Base-by-base conservation (phyloP, 2,113 vertebrate species). In the Chaetorhynchus papuensis region DNA sequence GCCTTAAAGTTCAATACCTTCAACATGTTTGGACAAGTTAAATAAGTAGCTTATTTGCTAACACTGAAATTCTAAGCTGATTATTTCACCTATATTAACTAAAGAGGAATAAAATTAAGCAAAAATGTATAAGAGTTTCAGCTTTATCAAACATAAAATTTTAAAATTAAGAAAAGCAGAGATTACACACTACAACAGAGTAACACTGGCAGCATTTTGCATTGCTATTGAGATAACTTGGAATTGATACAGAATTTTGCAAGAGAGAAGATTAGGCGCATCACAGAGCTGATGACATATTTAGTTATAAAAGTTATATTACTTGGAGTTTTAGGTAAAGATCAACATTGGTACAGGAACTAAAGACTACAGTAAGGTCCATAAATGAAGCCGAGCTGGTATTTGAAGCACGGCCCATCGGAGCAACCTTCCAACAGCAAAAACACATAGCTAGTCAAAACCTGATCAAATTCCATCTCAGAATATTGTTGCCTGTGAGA, bases 11-110 rank as follows among this genome's bases (percentile, higher is more conserved):
- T 97, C 91, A 95, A 72, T 83, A 94, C 88, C 86, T 97, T 96
- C 96, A 98, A 95, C 94, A 89, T 92, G 72, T 96, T 98, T 98
- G 96, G 97, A 97, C 90, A 97, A 97, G 95, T 93, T 96, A 97
- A 97, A 96, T 77, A 97, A 93, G 87, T 59, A 96, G 61, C 45
- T 23, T 93, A 90, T 97, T 97, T 97, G 81, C 87, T 77, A 93
- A 94, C 96, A 97, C 93, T 96, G 37, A 87, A 83, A 96, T 35
- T 56, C 47, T 83, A 96, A 96, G 57, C 19, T 77, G 52, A 95
- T 96, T 95, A 97, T 93, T 97, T 94, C 61, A 93, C 27, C 90
- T 86, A 94, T 96, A 96, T 95, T 94, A 97, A 96, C 87, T 80
- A 88, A 96, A 85, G 75, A 95, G 81, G 90, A 97, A 89, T 64